Percentiles rank a stretch among this genome's conserved stretches.
Evolutionary conservation across 2,113 vertebrate species (phyloP).

Genomic region (Lampris incognitus): DNA sequence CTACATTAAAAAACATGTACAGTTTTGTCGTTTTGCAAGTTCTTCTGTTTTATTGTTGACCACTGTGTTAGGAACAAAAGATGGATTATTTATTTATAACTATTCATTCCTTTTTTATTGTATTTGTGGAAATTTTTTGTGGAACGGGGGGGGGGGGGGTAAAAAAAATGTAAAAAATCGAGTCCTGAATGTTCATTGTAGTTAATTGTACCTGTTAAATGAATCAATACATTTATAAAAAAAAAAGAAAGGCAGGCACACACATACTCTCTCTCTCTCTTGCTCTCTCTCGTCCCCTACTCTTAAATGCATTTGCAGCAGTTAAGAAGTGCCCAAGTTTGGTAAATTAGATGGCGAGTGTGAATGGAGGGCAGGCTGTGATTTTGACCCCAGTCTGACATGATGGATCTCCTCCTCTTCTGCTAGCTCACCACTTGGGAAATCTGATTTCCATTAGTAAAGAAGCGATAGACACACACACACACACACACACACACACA

Average conservation of each 20-base stretch:
- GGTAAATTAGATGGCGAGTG: constrained; percentile 38
- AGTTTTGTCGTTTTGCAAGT: too few relatives aligned
- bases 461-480: constrained; percentile 42
- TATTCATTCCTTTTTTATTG: too few relatives aligned
- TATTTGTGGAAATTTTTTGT: too few relatives aligned
- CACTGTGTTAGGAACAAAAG: too few relatives aligned
- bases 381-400: constrained; percentile 43
- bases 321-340: constrained; percentile 11
- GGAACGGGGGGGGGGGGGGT: too few relatives aligned
- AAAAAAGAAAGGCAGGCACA: background rate
- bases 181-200: too few relatives aligned
- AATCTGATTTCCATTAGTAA: constrained; percentile 74
- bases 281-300: constrained; percentile 12
- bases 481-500: constrained; percentile 5
- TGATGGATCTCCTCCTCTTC: constrained; percentile 73
- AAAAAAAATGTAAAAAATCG: too few relatives aligned
- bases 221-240: too few relatives aligned
- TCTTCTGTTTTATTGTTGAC: too few relatives aligned
- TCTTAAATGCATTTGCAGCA: background rate
- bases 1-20: too few relatives aligned
- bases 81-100: too few relatives aligned
- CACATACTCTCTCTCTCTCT: background rate
- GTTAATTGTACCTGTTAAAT: background rate
- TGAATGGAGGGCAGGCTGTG: constrained; percentile 22
- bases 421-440: constrained; percentile 74